These are phyloP conservation scores for Drosophila triauraria DNA, from an alignment of 1,140 invertebrate species.

Conservation along the genomic window DNA sequence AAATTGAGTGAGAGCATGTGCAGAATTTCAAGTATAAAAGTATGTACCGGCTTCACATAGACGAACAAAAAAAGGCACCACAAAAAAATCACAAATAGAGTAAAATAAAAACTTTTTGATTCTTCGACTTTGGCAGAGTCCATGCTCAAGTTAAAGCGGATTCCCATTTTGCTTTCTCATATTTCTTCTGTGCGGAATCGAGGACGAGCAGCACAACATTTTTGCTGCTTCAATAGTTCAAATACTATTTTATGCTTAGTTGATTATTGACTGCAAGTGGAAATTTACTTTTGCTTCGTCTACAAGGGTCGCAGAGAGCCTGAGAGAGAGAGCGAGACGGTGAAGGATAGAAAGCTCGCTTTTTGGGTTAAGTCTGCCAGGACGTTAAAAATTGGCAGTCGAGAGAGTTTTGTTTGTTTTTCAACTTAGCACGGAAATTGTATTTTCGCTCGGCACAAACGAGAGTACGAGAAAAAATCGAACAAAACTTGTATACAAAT, in stretches of 20 bases:
- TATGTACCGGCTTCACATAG: slow-evolving; percentile 22
- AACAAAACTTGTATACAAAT: slow-evolving; percentile 65
- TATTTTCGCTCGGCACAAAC: slow-evolving; percentile 58
- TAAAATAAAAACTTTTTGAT: slow-evolving; percentile 35
- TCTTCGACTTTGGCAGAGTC: slow-evolving; percentile 41
- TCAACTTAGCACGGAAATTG: slow-evolving; percentile 81
- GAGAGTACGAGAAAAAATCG: slow-evolving; percentile 6
- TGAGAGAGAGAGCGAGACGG: neutral
- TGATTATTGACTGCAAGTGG: slow-evolving; percentile 79
- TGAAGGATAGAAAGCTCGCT: slow-evolving; percentile 22
- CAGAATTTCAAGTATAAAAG: slow-evolving; percentile 68
- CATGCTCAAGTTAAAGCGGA: slow-evolving; percentile 70
- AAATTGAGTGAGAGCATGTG: slow-evolving; percentile 80
- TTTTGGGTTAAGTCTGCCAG: slow-evolving; percentile 62
- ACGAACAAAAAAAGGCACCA: slow-evolving; percentile 5
- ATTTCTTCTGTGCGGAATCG: slow-evolving; percentile 19
- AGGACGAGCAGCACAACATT: slow-evolving; percentile 62
- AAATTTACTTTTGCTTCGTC: slow-evolving; percentile 64
- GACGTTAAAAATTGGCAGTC: slow-evolving; percentile 81
- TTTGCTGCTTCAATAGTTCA: slow-evolving; percentile 83
- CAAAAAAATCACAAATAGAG: slow-evolving; percentile 29
- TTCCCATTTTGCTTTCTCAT: slow-evolving; percentile 48
- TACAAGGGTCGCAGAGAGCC: slow-evolving; percentile 11
- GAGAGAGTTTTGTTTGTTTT: slow-evolving; percentile 73
- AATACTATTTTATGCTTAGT: slow-evolving; percentile 84